Base-by-base conservation (phyloP, 2,888 invertebrate genomes). In the Nudaria mundana region DNA sequence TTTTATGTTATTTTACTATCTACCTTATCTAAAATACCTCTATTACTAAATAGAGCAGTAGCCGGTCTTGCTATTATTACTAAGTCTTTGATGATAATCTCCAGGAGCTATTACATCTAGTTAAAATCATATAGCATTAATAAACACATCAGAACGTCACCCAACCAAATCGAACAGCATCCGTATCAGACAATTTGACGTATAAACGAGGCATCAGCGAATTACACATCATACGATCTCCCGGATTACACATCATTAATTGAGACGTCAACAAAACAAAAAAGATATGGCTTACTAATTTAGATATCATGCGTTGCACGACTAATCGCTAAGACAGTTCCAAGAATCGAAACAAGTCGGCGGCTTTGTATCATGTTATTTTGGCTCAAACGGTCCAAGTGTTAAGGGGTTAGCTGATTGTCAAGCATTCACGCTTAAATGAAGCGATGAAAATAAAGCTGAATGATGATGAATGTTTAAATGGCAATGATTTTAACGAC, bases 231-330 rank as follows among this genome's bases (percentile, higher is more conserved):
- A 33, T 34, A 34, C 22, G 7, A 33, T 38, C 49, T 54, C 48
- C 50, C 43, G 52, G 50, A 57, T 52, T 58, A 55, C 44, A 52
- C 52, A 44, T 52, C 57, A 57, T 57, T 58, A 57, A 57, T 57
- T 57, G 58, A 57, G 57, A 45, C 48, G 56, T 57, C 57, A 49
- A 38, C 13, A 7, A 49, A 55, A 47, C 38, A 55, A 57, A 57
- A 56, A 57, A 48, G 40, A 52, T 52, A 57, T 44, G 40, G 38
- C 44, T 41, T 45, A 49, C 56, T 56, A 57, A 57, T 57, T 57
- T 57, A 57, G 57, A 52, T 56, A 58, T 57, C 56, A 58, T 37
- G 52, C 44, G 50, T 50, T 48, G 50, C 58, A 52, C 42, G 58
- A 55, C 57, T 55, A 57, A 57, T 57, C 56, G 56, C 46, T 40